A percentile compares a stretch with the other conserved stretches of the same genome.
These are phyloP conservation scores for Philaenus spumarius DNA, from an alignment of 1,140 invertebrate genomes.

Conservation along the genomic window DNA sequence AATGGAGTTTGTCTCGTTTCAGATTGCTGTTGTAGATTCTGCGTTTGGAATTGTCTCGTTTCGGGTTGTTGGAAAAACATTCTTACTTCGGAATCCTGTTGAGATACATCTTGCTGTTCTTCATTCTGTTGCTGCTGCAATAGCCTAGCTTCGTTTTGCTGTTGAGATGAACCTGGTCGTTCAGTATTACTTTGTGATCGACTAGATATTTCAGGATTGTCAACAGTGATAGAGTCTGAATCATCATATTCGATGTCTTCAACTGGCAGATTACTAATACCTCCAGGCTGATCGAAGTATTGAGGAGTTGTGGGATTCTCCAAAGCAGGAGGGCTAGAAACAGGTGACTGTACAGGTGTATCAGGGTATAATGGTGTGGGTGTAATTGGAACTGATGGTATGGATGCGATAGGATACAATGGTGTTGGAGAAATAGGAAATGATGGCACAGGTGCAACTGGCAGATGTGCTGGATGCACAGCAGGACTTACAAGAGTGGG, in stretches of 20 bases:
- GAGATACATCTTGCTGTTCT: background rate
- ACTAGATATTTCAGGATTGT: constrained; percentile 20
- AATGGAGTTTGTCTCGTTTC: too few species aligned
- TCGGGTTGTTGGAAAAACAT: too few species aligned
- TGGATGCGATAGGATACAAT: constrained; percentile 3
- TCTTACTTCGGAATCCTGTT: background rate
- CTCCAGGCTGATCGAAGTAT: too few species aligned
- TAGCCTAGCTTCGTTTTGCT: too few species aligned
- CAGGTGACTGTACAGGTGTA: constrained; percentile 1
- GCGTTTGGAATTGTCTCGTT: too few species aligned
- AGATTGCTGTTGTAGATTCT: too few species aligned
- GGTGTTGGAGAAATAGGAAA: background rate
- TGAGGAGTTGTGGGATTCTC: background rate
- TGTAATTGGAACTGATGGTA: background rate
- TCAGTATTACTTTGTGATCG: background rate
- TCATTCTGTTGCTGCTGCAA: background rate
- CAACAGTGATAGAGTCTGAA: constrained; percentile 20
- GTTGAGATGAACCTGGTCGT: too few species aligned
- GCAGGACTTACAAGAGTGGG: background rate
- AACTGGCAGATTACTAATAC: background rate
- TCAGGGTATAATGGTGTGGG: too few species aligned
- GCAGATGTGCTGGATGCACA: constrained; percentile 4
- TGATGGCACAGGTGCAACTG: background rate
- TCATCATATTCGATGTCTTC: constrained; percentile 17
- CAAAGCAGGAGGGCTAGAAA: constrained; percentile 5